Percentiles rank a stretch among this genome's conserved stretches.
Evolutionary conservation across 2,888 invertebrate species (phyloP).

Genomic region (Plebejus anna): DNA sequence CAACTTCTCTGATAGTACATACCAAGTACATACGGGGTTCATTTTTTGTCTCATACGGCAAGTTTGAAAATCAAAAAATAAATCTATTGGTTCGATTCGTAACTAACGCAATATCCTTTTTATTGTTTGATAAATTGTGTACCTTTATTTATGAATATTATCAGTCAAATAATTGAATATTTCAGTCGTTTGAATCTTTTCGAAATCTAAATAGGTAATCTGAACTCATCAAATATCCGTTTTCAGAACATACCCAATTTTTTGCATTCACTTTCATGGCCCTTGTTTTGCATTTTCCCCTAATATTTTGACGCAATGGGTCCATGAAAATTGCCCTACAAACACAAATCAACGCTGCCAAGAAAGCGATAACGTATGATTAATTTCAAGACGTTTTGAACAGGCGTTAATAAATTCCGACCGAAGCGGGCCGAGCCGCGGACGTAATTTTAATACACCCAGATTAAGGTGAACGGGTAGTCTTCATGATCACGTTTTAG

Average conservation of each 20-base stretch:
- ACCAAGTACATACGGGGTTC: too few relatives aligned
- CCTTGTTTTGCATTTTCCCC: conserved; percentile 10
- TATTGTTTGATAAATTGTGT: too few relatives aligned
- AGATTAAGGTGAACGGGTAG: conserved; percentile 3
- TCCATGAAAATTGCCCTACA: conserved; percentile 7
- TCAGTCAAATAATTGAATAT: too few relatives aligned
- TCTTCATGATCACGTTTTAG: neutral
- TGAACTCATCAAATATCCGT: neutral
- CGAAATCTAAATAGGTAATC: neutral
- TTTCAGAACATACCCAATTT: neutral
- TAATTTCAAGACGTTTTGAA: conserved; percentile 20
- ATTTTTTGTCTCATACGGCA: too few relatives aligned
- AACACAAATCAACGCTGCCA: conserved; percentile 21
- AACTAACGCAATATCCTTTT: too few relatives aligned
- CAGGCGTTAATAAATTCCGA: conserved; percentile 9
- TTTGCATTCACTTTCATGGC: neutral
- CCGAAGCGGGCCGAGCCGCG: neutral
- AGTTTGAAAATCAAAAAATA: too few relatives aligned
- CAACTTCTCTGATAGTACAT: too few relatives aligned
- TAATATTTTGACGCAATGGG: conserved; percentile 11
- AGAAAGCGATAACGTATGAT: conserved; percentile 22
- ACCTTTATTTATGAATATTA: too few relatives aligned
- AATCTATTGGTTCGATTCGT: too few relatives aligned
- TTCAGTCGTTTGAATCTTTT: too few relatives aligned
- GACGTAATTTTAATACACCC: conserved; percentile 5